Evolutionary conservation across 64 coral and sea anemone species (phyloP).

Genomic region (Cladopsammia gracilis): DNA sequence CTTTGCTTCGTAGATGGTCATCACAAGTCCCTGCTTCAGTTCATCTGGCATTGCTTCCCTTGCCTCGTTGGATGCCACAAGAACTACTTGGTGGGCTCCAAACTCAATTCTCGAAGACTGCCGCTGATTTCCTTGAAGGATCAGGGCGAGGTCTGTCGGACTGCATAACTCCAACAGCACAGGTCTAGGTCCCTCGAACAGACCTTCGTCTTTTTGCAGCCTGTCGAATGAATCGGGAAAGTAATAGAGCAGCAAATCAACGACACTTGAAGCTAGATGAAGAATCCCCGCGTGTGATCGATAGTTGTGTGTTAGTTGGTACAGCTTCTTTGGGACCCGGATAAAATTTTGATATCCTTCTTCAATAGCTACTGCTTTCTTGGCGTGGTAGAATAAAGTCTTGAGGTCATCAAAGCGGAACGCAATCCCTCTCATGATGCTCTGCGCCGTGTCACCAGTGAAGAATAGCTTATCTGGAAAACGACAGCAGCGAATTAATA

Average conservation of each 20-base stretch:
- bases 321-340: conserved; percentile 79
- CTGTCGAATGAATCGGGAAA: conserved; percentile 97
- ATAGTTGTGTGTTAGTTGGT: conserved; percentile 92
- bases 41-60: conserved; percentile 63
- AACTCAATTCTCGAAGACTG: conserved; percentile 69
- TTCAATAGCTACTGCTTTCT: conserved; percentile 1
- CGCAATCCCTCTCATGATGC: conserved; percentile 96
- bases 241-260: conserved; percentile 72
- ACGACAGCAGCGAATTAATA: conserved; percentile 90
- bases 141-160: conserved; percentile 55
- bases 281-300: conserved; percentile 94
- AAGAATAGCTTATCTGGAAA: conserved; percentile 84
- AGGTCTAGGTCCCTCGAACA: conserved; percentile 89
- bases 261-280: conserved; percentile 86
- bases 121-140: conserved; percentile 66
- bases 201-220: conserved; percentile 84
- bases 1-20: conserved; percentile 74
- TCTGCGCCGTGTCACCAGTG: conserved; percentile 95
- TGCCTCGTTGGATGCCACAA: conserved; percentile 65
- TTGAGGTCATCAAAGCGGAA: conserved; percentile 95
- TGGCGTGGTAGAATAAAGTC: conserved; percentile 75
- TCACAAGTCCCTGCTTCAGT: conserved; percentile 61
- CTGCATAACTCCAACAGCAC: conserved; percentile 63
- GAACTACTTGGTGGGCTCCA: conserved; percentile 65
- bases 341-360: not conserved